Evolutionary conservation across 2,888 invertebrate genomes (phyloP), one percentile per base, ranked within the genome.

Genomic region (Melanophora roralis): DNA sequence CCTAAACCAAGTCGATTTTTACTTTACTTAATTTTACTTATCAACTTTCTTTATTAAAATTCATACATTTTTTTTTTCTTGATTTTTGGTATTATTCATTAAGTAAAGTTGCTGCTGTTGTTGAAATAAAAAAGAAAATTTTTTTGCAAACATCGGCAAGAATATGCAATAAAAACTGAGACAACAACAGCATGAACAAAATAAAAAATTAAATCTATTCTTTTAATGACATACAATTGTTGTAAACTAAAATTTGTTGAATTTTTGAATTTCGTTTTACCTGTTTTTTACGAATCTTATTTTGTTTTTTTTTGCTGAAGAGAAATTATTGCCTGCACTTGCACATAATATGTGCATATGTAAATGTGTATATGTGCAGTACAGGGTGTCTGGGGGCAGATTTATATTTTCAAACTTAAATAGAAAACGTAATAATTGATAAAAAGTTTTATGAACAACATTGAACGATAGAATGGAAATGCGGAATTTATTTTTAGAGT

Each of bases 141-240:
- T 57, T 59, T 67, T 62, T 64, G 72, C 67, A 72, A 76, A 72
- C 64, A 69, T 72, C 67, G 76, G 76, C 72, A 57, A 34, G 72
- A 65, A 49, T 14, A 27, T 27, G 64, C 40, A 27, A 47, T 32
- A 27, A 64, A 19, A 64, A 38, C 21, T 65, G 57, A 45, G 59
- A 67, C 47, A 34, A 32, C 14, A 45, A 65, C 16, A 34, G 57
- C 16, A 55, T 5, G 6, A 6, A 69, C 11, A 55, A 62, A 6
- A n/a, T n/a, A n/a, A n/a, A 53, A 65, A 38, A 51, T 19, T 16
- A 34, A 51, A 60, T 65, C 49, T 55, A 64, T 43, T 49, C 71
- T 57, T 77, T 72, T 65, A 78, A 55, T 68, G 67, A 69, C 77
- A 78, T 74, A 81, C 53, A 72, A 62, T 67, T 75, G 59, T 65